These are phyloP conservation scores for Eurystomus glaucurus DNA, from an alignment of 2,797 vertebrate genomes.

Conservation along the genomic window DNA sequence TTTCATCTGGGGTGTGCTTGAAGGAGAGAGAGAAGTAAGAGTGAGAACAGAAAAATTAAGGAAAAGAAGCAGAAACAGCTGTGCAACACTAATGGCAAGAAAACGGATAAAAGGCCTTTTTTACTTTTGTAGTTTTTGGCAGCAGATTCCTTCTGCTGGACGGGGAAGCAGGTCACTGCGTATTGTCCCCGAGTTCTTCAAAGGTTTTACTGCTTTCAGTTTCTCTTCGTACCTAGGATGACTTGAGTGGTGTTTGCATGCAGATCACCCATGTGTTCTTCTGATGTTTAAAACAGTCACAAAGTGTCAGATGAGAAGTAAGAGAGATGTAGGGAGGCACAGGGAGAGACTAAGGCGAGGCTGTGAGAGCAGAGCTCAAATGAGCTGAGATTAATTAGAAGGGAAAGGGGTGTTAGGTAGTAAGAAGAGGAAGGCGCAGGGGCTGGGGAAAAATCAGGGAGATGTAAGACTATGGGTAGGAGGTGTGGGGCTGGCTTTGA, in stretches of 20 bases:
- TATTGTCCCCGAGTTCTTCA: background rate
- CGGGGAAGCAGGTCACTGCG: accelerated
- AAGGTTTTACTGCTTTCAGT: background rate
- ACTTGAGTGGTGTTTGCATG: background rate
- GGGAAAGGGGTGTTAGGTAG: background rate
- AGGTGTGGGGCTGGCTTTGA: background rate
- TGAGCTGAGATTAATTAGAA: background rate
- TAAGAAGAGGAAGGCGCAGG: background rate
- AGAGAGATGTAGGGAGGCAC: background rate
- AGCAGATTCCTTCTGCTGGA: background rate
- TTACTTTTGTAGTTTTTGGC: background rate
- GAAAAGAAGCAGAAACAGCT: background rate
- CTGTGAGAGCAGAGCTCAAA: background rate
- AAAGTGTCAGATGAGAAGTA: background rate
- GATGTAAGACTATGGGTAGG: background rate
- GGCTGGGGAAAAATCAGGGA: background rate
- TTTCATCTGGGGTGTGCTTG: background rate
- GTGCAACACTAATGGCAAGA: background rate
- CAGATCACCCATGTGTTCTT: background rate
- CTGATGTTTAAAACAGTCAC: background rate
- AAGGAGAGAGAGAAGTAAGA: background rate
- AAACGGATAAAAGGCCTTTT: background rate
- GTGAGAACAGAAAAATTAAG: background rate
- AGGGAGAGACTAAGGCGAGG: background rate
- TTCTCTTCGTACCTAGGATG: background rate